Evolutionary conservation across 2,797 vertebrate species (phyloP).

Genomic region (Triplophysa bombifrons): DNA sequence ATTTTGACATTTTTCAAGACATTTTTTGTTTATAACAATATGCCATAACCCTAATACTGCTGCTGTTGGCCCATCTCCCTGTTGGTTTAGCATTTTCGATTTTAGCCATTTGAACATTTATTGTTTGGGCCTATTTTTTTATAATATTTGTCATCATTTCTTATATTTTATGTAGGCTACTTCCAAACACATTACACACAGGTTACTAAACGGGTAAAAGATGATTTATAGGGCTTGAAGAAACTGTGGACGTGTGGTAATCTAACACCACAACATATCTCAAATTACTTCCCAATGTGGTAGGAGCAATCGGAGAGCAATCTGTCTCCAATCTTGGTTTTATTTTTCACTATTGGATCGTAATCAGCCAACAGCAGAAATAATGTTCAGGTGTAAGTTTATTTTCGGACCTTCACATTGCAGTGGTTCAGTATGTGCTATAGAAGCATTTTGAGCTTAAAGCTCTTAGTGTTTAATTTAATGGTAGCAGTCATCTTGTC

Average conservation of each 20-base stretch:
- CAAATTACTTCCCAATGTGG: background rate
- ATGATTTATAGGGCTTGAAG: constrained; percentile 2
- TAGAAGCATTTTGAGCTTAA: background rate
- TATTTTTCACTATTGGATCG: constrained; percentile 2
- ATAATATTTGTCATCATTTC: background rate
- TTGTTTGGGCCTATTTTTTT: background rate
- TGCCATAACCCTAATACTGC: too few relatives aligned
- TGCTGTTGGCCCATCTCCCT: too few relatives aligned
- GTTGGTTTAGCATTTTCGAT: background rate
- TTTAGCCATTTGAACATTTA: background rate
- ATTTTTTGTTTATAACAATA: background rate
- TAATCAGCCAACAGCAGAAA: background rate
- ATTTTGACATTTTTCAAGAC: too few relatives aligned
- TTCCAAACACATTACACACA: background rate
- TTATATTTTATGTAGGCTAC: background rate
- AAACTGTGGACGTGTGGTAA: background rate
- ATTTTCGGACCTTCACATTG: background rate
- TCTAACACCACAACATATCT: background rate
- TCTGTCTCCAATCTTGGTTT: background rate
- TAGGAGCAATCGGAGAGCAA: background rate
- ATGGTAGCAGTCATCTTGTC: too few relatives aligned
- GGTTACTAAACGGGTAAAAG: background rate
- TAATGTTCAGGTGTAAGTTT: background rate
- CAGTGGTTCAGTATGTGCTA: background rate
- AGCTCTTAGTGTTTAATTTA: background rate